Conservation (phyloP, 2,113 vertebrate genomes). For the Cinclus mexicanus region DNA sequence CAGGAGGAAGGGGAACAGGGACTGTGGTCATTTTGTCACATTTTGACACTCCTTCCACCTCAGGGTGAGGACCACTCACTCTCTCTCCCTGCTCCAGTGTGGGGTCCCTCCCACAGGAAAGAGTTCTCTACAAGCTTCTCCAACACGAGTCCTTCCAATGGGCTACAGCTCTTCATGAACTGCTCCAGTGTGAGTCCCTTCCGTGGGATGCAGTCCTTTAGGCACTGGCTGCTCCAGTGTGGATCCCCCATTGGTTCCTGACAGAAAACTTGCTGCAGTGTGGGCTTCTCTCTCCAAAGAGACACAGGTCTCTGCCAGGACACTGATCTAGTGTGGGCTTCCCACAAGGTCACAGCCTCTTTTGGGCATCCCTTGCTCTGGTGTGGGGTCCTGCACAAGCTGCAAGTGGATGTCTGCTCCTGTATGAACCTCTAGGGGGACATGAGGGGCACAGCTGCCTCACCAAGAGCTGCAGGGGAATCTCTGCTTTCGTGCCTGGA, state of each 20-base stretch:
- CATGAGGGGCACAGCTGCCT: neutral
- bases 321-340: neutral
- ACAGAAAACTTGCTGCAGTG: neutral
- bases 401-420: neutral
- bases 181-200: neutral
- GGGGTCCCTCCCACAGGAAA: neutral
- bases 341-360: neutral
- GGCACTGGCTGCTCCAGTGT: neutral
- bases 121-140: neutral
- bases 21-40: neutral
- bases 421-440: neutral
- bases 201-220: neutral
- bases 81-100: neutral
- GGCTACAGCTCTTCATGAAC: neutral
- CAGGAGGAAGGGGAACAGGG: neutral
- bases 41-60: neutral
- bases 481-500: neutral
- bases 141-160: neutral
- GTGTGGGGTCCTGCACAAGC: neutral
- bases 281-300: neutral
- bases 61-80: neutral
- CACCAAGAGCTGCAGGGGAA: neutral
- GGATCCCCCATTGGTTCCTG: neutral
- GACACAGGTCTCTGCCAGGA: neutral
- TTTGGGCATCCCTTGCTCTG: rapidly evolving